A percentile compares a stretch with the other conserved stretches of the same genome.
phyloP scores from a whole-genome alignment of 2,113 vertebrate genomes.

The Vimba vimba region DNA sequence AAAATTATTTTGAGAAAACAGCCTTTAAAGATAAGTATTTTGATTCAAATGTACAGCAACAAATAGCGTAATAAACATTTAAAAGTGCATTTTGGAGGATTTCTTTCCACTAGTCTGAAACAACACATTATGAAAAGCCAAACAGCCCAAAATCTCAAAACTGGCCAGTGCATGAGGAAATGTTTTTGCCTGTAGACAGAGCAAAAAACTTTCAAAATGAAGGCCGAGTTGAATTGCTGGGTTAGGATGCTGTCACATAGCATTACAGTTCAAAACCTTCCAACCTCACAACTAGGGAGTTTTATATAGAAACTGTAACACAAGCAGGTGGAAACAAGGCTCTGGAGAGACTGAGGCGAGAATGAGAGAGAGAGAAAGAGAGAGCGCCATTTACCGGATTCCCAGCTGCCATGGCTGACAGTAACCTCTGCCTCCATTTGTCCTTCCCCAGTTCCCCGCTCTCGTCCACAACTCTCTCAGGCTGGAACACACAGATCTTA shows the following conservation, averaged over 20 bases:
- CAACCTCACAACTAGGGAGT: constrained; percentile 11
- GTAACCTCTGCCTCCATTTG: constrained; percentile 80
- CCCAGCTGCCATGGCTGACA: constrained; percentile 76
- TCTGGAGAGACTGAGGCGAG: constrained; percentile 40
- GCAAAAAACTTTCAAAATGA: background rate
- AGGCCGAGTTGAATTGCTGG: constrained; percentile 1
- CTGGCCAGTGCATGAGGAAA: background rate
- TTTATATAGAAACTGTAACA: constrained; percentile 1
- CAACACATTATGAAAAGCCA: background rate
- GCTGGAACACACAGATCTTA: constrained; percentile 74
- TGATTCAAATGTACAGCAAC: background rate
- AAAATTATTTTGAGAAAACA: no score
- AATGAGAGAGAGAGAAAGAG: constrained; percentile 29
- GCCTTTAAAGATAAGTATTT: no score
- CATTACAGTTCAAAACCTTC: background rate
- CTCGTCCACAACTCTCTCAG: constrained; percentile 73
- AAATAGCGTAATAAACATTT: background rate
- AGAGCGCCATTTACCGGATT: constrained; percentile 68
- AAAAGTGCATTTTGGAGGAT: background rate
- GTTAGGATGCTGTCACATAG: background rate
- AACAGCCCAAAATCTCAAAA: background rate
- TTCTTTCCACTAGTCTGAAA: background rate
- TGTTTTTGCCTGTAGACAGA: background rate
- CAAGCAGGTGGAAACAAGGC: constrained; percentile 40
- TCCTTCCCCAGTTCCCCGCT: constrained; percentile 76